A percentile compares a stretch with the other conserved stretches of the same genome.
phyloP scores from a whole-genome alignment of 2,113 vertebrate genomes.

The Bostrychus sinensis region DNA sequence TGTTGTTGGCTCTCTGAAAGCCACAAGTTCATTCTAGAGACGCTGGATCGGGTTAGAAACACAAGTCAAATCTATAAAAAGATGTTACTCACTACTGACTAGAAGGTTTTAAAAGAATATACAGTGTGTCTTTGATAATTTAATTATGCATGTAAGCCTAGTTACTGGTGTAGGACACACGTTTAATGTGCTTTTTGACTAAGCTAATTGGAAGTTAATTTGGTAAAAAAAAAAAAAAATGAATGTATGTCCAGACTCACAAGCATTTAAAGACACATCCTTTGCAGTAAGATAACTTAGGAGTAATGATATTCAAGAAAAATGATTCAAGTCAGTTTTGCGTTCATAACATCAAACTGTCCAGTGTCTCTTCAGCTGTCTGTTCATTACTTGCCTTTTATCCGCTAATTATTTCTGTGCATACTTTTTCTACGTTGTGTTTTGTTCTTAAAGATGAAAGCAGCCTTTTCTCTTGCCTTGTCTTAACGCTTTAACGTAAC shows the following conservation, averaged over 20 bases:
- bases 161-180: constrained; percentile 36
- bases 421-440: constrained; percentile 73
- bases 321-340: constrained; percentile 25
- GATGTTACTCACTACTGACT: constrained; percentile 51
- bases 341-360: constrained; percentile 28
- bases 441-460: constrained; percentile 89
- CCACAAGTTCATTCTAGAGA: constrained; percentile 43
- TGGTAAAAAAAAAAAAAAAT: constrained; percentile 29
- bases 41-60: constrained; percentile 46
- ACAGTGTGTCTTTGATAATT: constrained; percentile 41
- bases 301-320: too few species aligned
- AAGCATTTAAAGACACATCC: constrained; percentile 39
- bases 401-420: constrained; percentile 47
- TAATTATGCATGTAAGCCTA: constrained; percentile 59
- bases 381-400: constrained; percentile 86
- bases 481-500: constrained; percentile 99
- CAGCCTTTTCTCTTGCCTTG: constrained; percentile 99
- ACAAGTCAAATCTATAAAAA: constrained; percentile 28
- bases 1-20: constrained; percentile 36
- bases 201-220: constrained; percentile 47
- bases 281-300: constrained; percentile 41
- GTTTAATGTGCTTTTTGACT: constrained; percentile 56
- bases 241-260: constrained; percentile 44
- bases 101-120: constrained; percentile 41
- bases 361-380: constrained; percentile 63